A percentile compares a stretch with the other conserved stretches of the same genome.
These are phyloP conservation scores for Siphamia tubifer DNA, from an alignment of 2,113 vertebrate genomes.

Conservation along the genomic window DNA sequence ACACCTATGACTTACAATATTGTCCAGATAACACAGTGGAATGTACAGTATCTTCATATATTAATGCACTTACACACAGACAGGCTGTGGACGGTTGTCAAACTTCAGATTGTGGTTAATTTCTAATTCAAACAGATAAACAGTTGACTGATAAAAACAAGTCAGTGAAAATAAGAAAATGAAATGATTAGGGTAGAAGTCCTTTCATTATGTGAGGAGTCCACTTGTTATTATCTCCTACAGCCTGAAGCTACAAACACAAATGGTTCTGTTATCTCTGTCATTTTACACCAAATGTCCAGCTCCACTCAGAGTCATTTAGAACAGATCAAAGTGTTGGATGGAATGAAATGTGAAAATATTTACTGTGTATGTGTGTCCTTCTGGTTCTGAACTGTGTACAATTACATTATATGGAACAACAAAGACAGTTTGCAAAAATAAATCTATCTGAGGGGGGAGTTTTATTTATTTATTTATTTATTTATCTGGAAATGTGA, in stretches of 20 bases:
- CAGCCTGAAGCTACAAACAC: neutral
- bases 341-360: constrained; percentile 25
- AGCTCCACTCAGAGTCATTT: constrained; percentile 5
- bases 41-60: no score
- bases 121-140: no score
- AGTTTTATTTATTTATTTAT: no score
- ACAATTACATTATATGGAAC: constrained; percentile 42
- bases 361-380: neutral
- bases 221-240: neutral
- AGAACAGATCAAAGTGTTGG: constrained; percentile 17
- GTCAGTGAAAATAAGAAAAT: neutral
- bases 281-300: constrained; percentile 6
- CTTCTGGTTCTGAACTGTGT: constrained; percentile 18
- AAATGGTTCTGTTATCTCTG: constrained; percentile 21
- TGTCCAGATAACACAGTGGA: no score
- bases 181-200: neutral
- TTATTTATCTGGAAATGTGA: constrained; percentile 26
- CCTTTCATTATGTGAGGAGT: neutral
- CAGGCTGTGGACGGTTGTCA: no score
- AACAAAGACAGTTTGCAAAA: constrained; percentile 29
- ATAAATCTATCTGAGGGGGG: neutral
- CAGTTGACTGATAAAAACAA: neutral
- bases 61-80: no score
- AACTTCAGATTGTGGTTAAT: no score
- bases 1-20: no score